phyloP scores from a whole-genome alignment of 2,888 invertebrate species.

The Harpalus rubripes region DNA sequence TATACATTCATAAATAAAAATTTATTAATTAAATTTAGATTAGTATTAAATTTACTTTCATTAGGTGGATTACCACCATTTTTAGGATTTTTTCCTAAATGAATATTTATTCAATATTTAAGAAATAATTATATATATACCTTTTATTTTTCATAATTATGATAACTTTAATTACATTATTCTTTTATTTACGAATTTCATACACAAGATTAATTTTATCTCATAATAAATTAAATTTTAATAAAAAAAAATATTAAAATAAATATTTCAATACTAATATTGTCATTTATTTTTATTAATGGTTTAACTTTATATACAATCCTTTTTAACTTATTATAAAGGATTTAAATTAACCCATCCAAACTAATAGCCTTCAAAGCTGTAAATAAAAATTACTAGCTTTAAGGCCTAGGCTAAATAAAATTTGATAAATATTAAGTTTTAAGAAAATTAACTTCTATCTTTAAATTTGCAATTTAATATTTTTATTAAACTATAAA shows the following conservation, averaged over 20 bases:
- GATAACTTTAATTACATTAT: slow-evolving; percentile 80
- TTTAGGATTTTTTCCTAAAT: slow-evolving; percentile 83
- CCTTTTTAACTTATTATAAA: slow-evolving; percentile 72
- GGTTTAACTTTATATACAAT: slow-evolving; percentile 71
- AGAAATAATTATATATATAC: slow-evolving; percentile 77
- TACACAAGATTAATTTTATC: slow-evolving; percentile 78
- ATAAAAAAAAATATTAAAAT: slow-evolving; percentile 75
- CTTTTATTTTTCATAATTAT: slow-evolving; percentile 78
- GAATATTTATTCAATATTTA: slow-evolving; percentile 80
- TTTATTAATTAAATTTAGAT: slow-evolving; percentile 77
- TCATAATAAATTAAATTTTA: slow-evolving; percentile 78
- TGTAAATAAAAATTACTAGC: slow-evolving; percentile 78
- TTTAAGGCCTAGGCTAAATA: slow-evolving; percentile 80
- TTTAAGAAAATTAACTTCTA: slow-evolving; percentile 71
- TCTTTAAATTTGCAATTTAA: slow-evolving; percentile 83
- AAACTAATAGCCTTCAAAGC: slow-evolving; percentile 84
- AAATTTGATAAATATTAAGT: slow-evolving; percentile 15
- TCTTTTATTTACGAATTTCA: slow-evolving; percentile 80
- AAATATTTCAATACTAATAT: slow-evolving; percentile 71
- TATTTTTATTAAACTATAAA: slow-evolving; percentile 80
- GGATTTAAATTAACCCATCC: slow-evolving; percentile 80
- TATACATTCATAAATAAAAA: slow-evolving; percentile 76
- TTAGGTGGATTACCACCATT: slow-evolving; percentile 82
- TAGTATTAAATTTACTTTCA: slow-evolving; percentile 80
- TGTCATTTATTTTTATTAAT: slow-evolving; percentile 72